Percentiles rank a stretch among this genome's conserved stretches.
phyloP scores from a whole-genome alignment of 2,113 vertebrate species.

The Noctilio leporinus region DNA sequence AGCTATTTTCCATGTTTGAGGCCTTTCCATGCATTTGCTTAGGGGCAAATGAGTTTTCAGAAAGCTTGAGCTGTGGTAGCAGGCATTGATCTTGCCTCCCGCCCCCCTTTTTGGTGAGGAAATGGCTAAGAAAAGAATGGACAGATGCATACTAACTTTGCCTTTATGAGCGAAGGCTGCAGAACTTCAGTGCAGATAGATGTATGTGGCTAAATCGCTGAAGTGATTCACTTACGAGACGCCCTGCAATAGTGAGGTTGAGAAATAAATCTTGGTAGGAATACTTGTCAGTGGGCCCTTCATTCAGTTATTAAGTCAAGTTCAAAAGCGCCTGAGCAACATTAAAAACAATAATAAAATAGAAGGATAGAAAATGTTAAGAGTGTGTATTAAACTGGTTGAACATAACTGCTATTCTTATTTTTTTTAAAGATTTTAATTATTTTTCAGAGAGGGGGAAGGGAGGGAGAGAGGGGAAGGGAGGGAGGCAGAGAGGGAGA shows the following conservation, averaged over 20 bases:
- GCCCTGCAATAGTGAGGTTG: background rate
- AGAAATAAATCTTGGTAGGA: background rate
- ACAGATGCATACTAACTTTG: conserved; percentile 55
- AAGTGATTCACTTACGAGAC: background rate
- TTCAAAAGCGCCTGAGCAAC: background rate
- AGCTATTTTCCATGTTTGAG: background rate
- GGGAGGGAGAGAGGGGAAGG: too few relatives aligned
- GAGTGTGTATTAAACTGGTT: background rate
- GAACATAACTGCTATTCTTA: background rate
- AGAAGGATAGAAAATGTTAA: background rate
- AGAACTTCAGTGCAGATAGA: background rate
- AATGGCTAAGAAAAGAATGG: conserved; percentile 43
- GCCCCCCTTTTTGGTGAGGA: background rate
- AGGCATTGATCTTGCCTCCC: background rate
- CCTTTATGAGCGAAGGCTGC: background rate
- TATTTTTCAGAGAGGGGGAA: too few relatives aligned
- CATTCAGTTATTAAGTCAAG: background rate
- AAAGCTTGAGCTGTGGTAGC: background rate
- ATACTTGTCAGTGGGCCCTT: background rate
- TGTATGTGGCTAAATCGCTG: background rate
- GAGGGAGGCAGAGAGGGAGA: too few relatives aligned
- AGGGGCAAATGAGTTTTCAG: background rate
- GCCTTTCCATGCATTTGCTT: background rate
- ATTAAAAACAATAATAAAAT: background rate
- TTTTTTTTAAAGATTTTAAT: too few relatives aligned